Evolutionary conservation across 1,140 invertebrate species (phyloP).

Genomic region (Spodoptera litura): DNA sequence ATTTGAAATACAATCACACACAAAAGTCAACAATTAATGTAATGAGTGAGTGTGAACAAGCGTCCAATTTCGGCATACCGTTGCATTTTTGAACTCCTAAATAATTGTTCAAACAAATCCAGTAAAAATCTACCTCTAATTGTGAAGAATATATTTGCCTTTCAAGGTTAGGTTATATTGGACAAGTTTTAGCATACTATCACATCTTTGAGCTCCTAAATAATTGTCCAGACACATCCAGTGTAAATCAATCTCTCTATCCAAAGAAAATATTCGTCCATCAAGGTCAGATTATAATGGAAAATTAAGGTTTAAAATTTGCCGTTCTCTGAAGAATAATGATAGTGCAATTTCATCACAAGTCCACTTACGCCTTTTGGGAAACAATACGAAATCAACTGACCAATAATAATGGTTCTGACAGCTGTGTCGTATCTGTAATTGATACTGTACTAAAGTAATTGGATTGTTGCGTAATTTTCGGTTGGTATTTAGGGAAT

Average conservation of each 20-base stretch:
- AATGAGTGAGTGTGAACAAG: slow-evolving; percentile 22
- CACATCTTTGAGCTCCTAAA: neutral
- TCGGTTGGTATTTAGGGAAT: neutral
- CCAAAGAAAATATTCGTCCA: too few relatives aligned
- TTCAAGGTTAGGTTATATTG: too few relatives aligned
- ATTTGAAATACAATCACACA: slow-evolving; percentile 16
- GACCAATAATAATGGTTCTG: slow-evolving; percentile 12
- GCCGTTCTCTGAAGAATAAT: neutral
- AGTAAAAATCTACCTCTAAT: too few relatives aligned
- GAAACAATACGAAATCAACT: slow-evolving; percentile 1
- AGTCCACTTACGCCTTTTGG: slow-evolving; percentile 4
- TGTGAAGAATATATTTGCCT: too few relatives aligned
- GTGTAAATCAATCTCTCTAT: too few relatives aligned
- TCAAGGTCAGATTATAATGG: too few relatives aligned
- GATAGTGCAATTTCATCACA: slow-evolving; percentile 13
- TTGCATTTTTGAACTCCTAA: slow-evolving; percentile 1
- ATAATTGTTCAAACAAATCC: slow-evolving; percentile 3
- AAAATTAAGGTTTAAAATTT: too few relatives aligned
- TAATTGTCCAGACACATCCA: neutral
- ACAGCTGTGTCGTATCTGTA: slow-evolving; percentile 25
- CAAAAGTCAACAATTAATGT: slow-evolving; percentile 12
- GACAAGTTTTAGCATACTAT: neutral
- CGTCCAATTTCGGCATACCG: neutral
- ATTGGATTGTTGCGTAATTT: slow-evolving; percentile 25
- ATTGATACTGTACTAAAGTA: slow-evolving; percentile 27